phyloP scores from a whole-genome alignment of 1,140 invertebrate species.

The Idris sp. region DNA sequence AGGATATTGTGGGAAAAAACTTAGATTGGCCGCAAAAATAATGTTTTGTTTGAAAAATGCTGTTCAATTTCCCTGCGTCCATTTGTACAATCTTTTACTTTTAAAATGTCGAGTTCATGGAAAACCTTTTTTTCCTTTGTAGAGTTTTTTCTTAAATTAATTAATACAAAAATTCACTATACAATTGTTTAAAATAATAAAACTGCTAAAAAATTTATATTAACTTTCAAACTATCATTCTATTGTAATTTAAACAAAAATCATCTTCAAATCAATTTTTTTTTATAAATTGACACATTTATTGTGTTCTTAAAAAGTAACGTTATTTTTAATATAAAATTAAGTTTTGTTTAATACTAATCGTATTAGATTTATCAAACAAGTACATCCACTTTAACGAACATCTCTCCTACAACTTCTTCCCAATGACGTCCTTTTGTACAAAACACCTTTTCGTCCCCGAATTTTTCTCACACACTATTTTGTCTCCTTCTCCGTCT shows the following conservation, averaged over 20 bases:
- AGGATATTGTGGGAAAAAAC: conserved; percentile 67
- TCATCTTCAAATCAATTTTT: too few species aligned
- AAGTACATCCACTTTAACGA: conserved; percentile 15
- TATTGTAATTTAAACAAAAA: too few species aligned
- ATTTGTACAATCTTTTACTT: conserved; percentile 57
- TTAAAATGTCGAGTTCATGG: conserved; percentile 15
- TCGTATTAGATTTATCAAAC: not conserved
- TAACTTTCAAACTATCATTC: too few species aligned
- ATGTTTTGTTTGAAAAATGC: conserved; percentile 65
- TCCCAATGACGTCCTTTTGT: conserved; percentile 19
- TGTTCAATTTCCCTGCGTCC: conserved; percentile 64
- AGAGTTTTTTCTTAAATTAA: too few species aligned
- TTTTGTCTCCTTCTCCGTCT: conserved; percentile 32
- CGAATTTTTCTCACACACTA: conserved; percentile 68
- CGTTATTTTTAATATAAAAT: too few species aligned
- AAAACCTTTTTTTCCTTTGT: too few species aligned
- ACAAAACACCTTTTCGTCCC: conserved; percentile 64
- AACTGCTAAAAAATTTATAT: too few species aligned
- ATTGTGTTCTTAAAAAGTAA: too few species aligned
- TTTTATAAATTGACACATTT: too few species aligned
- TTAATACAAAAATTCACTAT: too few species aligned
- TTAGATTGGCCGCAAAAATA: conserved; percentile 64
- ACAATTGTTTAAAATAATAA: too few species aligned
- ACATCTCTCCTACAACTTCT: conserved; percentile 16
- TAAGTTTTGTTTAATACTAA: too few species aligned